Percentiles rank a stretch among this genome's conserved stretches.
Evolutionary conservation across 2,113 vertebrate species (phyloP).

Genomic region (Bungarus multicinctus): DNA sequence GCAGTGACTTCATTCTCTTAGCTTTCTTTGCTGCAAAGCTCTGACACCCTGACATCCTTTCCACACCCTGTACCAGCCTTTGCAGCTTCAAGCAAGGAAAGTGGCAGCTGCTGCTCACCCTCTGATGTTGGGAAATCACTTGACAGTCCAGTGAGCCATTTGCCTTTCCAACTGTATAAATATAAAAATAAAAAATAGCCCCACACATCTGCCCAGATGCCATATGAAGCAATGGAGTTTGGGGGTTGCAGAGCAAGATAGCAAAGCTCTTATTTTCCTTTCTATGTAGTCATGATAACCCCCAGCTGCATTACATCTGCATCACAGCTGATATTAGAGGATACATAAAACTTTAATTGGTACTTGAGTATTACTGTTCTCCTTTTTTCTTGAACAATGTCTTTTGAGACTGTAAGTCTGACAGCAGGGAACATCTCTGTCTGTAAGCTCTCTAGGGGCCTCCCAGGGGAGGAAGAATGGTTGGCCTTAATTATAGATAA

Average conservation of each 20-base stretch:
- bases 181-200: neutral
- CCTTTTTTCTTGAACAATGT: neutral
- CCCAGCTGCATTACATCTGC: neutral
- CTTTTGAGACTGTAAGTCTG: neutral
- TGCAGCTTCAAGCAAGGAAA: constrained; percentile 52
- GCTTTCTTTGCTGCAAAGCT: constrained; percentile 30
- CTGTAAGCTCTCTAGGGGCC: neutral
- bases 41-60: constrained; percentile 55
- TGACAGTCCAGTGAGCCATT: neutral
- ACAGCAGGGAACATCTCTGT: neutral
- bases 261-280: neutral
- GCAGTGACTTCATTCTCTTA: constrained; percentile 52
- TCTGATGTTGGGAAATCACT: constrained; percentile 7
- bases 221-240: neutral
- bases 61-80: constrained; percentile 50
- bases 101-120: constrained; percentile 52
- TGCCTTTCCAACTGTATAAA: neutral
- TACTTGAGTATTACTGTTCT: neutral
- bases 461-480: neutral
- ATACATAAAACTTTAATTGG: neutral
- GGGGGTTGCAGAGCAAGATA: neutral
- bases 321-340: neutral
- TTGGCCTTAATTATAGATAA: neutral
- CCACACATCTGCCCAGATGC: constrained; percentile 6
- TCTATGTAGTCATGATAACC: neutral